These are phyloP conservation scores for Nomada ruficornis DNA, from an alignment of 2,888 invertebrate genomes.

Conservation along the genomic window DNA sequence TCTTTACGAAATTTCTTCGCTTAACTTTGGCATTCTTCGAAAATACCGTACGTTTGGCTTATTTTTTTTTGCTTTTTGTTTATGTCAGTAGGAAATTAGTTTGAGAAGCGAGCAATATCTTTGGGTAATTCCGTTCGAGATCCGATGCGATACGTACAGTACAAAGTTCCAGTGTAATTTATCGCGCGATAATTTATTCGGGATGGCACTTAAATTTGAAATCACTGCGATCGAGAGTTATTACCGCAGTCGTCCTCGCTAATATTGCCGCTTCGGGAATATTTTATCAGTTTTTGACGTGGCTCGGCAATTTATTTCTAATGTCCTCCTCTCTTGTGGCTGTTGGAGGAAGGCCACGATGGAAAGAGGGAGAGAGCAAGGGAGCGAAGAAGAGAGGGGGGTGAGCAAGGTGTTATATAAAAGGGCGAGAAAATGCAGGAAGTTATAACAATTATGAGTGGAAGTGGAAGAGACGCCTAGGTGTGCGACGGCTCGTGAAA, in stretches of 20 bases:
- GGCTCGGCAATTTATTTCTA: constrained; percentile 64
- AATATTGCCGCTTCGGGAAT: constrained; percentile 54
- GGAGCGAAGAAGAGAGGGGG: constrained; percentile 25
- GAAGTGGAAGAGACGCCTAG: constrained; percentile 62
- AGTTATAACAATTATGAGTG: constrained; percentile 78
- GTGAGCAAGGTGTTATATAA: constrained; percentile 52
- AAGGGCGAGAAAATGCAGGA: constrained; percentile 72
- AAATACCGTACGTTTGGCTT: constrained; percentile 29
- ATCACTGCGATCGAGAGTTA: constrained; percentile 37
- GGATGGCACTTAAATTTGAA: constrained; percentile 15
- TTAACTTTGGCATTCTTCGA: constrained; percentile 36
- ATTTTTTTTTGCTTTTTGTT: too few species aligned
- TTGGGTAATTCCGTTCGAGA: too few species aligned
- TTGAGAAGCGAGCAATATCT: too few species aligned
- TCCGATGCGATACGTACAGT: background rate
- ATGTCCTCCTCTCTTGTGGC: constrained; percentile 53
- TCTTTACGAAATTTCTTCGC: constrained; percentile 36
- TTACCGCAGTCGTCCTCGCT: constrained; percentile 29
- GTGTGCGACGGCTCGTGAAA: constrained; percentile 80
- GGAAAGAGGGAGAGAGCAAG: constrained; percentile 14
- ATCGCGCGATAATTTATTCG: constrained; percentile 35
- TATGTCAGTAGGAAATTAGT: too few species aligned
- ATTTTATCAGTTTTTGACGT: constrained; percentile 65
- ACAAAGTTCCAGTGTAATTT: constrained; percentile 8
- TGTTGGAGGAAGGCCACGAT: constrained; percentile 10